Base-by-base conservation (phyloP, 1,140 invertebrate species). In the Rhagoletis zephyria region DNA sequence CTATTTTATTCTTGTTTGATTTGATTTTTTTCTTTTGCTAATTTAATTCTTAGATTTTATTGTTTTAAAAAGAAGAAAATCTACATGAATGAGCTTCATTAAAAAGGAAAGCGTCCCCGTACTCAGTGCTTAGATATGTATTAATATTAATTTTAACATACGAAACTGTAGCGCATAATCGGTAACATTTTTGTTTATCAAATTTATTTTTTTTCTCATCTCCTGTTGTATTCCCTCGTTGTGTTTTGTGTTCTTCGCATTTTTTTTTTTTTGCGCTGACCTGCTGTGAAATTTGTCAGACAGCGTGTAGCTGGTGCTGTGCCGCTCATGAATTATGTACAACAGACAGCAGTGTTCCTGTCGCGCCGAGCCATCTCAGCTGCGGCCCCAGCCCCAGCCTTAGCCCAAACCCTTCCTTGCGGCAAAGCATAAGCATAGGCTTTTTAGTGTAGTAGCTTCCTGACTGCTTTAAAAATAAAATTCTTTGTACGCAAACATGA, bases 281-380 rank as follows among this genome's bases (percentile, higher is more conserved):
- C 74, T 81, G 74, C 74, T 81, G 74, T 81, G 74, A 81, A 81
- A 81, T 81, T 81, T 81, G 74, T 81, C 74, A 81, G 74, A 81
- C 74, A 81, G 51, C 74, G 74, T 81, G 74, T 81, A 81, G 74
- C 74, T 81, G 74, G 74, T 81, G 74, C 74, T 42, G 42, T 81
- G 74, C 74, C 51, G 74, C 74, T 3, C 48, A 81, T 81, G 74
- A 81, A 81, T 81, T 81, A 81, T 81, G 74, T 81, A 19, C 74
- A 56, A 1, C 51, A 81, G 74, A 81, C 74, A 81, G 74, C 74
- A 56, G 48, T 10, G 74, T 81, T 81, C 48, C 74, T 81, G 74
- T 81, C 48, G 74, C 74, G 74, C 48, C 48, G 56, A 56, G 48
- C 16, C 40, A 48, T 30, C 1, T 0, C 65, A 42, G 65, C 65